Conservation (phyloP, 2,113 vertebrate species). For the Glaucidium brasilianum region DNA sequence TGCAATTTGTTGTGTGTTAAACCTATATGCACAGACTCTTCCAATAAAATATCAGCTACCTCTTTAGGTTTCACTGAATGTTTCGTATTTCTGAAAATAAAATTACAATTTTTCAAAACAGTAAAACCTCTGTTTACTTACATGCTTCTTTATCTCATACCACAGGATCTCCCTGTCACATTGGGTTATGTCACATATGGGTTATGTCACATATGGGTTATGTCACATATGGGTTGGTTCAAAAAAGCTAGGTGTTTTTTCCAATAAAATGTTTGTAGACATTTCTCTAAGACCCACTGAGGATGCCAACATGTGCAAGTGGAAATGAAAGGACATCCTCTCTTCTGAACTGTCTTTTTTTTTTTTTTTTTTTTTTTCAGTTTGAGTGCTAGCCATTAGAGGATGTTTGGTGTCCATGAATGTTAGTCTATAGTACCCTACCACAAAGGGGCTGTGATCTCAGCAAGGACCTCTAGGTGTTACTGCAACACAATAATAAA, state of each 20-base stretch:
- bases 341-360: neutral
- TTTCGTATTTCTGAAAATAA: neutral
- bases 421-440: neutral
- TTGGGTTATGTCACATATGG: neutral
- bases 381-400: neutral
- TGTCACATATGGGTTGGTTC: neutral
- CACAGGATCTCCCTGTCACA: neutral
- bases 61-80: neutral
- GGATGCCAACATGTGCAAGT: neutral
- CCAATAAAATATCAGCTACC: neutral
- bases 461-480: conserved; percentile 32
- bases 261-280: neutral
- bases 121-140: neutral
- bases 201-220: neutral
- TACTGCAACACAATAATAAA: conserved; percentile 27
- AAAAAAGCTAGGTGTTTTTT: neutral
- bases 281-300: neutral
- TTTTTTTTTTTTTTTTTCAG: neutral
- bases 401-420: neutral
- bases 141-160: neutral
- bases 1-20: neutral
- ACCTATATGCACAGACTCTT: neutral
- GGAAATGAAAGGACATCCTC: neutral
- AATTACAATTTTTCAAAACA: neutral
- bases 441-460: neutral